Evolutionary conservation across 2,888 invertebrate species (phyloP), one percentile per base, ranked within the genome.

Genomic region (Pristionchus fissidentatus): DNA sequence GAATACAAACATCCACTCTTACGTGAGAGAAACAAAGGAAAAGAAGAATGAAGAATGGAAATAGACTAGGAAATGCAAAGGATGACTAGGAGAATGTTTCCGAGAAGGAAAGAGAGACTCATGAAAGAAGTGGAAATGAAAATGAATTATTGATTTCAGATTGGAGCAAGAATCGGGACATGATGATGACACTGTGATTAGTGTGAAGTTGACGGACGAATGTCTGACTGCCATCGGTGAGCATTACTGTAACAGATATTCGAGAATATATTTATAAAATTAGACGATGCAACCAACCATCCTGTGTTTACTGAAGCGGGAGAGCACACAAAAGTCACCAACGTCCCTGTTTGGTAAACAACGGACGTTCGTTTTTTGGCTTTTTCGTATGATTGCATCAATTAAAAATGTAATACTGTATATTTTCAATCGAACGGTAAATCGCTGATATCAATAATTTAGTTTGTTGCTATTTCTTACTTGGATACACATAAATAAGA

Each of bases 131-230:
- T 0, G 1, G 10, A 1, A 26, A 57, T 57, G 26, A 57, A 70
- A 70, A 70, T 70, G 41, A 32, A 70, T 19, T 26, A 70, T 38
- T 70, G n/a, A 70, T 75, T 75, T 3, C 19, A 70, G 70, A 70
- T 70, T 70, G 41, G 70, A 26, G 13, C 70, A 70, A 60, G 80
- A 60, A 26, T 62, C 38, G 8, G 62, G 19, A 26, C 19, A 29
- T 3, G 49, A 49, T 41, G 38, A 41, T 15, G 62, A 83, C 55
- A 29, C 26, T 10, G 88, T 87, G 46, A 86, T 87, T 35, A 85
- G 88, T 86, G 84, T 91, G 32, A 90, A 90, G 75, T 79, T 91
- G 70, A 91, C 91, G 15, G 91, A 91, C 84, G 91, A 91, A 70
- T 88, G 90, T 83, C 86, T 87, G 49, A 84, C 86, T 29, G 90